phyloP scores from a whole-genome alignment of 2,888 invertebrate genomes.

The Caradrina clavipalpis region DNA sequence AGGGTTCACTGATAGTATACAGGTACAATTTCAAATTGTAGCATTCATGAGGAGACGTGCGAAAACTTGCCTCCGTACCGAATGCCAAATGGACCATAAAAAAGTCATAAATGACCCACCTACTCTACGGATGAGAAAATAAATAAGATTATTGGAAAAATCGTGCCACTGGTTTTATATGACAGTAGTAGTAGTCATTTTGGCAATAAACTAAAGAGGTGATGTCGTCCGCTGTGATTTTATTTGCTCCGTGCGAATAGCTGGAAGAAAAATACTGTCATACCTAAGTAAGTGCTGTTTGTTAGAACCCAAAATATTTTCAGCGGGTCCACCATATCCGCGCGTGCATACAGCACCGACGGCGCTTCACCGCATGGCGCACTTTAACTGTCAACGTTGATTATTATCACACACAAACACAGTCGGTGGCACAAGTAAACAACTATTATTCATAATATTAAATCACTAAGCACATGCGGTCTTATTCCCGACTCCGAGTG shows the following conservation, averaged over 20 bases:
- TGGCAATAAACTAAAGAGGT: constrained; percentile 54
- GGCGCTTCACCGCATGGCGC: constrained; percentile 88
- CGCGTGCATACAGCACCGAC: constrained; percentile 78
- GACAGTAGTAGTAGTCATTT: constrained; percentile 56
- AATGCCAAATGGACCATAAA: constrained; percentile 78
- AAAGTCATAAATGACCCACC: constrained; percentile 78
- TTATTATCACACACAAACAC: constrained; percentile 73
- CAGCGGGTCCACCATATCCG: constrained; percentile 95
- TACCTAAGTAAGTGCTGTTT: constrained; percentile 96
- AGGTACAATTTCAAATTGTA: constrained; percentile 58
- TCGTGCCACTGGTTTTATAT: constrained; percentile 63
- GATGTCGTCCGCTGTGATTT: constrained; percentile 32
- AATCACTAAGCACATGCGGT: constrained; percentile 74
- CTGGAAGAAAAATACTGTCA: constrained; percentile 58
- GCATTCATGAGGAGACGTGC: constrained; percentile 68
- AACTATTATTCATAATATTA: constrained; percentile 71
- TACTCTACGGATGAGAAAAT: constrained; percentile 69
- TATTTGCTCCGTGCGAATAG: constrained; percentile 23
- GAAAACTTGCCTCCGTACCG: constrained; percentile 65
- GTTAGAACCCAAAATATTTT: constrained; percentile 96
- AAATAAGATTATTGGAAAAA: constrained; percentile 72
- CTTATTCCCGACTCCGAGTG: constrained; percentile 63
- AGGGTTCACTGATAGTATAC: constrained; percentile 42
- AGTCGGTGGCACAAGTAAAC: constrained; percentile 61
- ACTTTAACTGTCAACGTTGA: constrained; percentile 76